Evolutionary conservation across 2,888 invertebrate genomes (phyloP).

Genomic region (Megamerina dolium): DNA sequence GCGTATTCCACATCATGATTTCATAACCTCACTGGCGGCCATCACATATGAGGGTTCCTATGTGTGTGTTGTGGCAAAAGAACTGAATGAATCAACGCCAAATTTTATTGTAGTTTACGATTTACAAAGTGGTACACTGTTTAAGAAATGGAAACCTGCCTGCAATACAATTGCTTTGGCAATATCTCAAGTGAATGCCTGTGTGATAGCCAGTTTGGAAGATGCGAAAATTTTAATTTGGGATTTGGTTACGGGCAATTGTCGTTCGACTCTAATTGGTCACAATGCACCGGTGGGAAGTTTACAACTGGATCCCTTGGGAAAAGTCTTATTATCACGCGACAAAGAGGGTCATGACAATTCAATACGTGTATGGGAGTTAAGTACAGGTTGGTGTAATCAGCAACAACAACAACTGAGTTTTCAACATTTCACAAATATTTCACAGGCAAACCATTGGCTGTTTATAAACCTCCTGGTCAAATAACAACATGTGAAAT

Average conservation of each 20-base stretch:
- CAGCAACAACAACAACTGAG: background rate
- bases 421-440: background rate
- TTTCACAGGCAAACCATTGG: conserved; percentile 67
- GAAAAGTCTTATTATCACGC: conserved; percentile 67
- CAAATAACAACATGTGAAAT: conserved; percentile 73
- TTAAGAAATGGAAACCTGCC: conserved; percentile 87
- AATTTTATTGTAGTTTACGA: conserved; percentile 90
- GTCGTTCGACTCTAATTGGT: conserved; percentile 68
- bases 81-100: conserved; percentile 70
- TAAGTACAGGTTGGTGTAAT: conserved; percentile 59
- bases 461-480: conserved; percentile 71
- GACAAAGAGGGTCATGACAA: conserved; percentile 67
- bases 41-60: conserved; percentile 79
- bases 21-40: conserved; percentile 74
- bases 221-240: conserved; percentile 78
- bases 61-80: conserved; percentile 64
- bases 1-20: conserved; percentile 83
- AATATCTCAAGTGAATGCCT: conserved; percentile 75
- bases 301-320: conserved; percentile 66
- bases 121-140: conserved; percentile 80
- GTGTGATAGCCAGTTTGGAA: conserved; percentile 77
- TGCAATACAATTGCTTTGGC: conserved; percentile 78
- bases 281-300: conserved; percentile 72
- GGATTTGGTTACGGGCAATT: conserved; percentile 81
- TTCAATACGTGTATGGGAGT: conserved; percentile 75